phyloP scores from a whole-genome alignment of 2,113 vertebrate species.

The Dicerorhinus sumatrensis region DNA sequence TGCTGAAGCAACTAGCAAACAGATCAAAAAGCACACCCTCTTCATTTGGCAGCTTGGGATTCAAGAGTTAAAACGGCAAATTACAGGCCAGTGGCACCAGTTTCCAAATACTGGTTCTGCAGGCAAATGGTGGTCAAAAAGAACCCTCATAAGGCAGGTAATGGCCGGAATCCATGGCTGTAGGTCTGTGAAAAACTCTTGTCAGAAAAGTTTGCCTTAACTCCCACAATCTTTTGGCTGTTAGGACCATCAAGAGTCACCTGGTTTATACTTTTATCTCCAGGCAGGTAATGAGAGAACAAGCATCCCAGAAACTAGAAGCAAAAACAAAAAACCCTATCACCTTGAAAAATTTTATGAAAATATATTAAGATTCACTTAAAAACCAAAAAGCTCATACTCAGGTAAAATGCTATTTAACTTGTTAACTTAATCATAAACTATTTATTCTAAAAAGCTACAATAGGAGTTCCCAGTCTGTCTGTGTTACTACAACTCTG shows the following conservation, averaged over 20 bases:
- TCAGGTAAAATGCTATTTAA: not conserved
- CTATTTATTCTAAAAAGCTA: not conserved
- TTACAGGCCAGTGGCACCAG: not conserved
- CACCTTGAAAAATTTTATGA: not conserved
- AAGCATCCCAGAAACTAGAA: slow-evolving; percentile 10
- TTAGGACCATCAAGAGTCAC: not conserved
- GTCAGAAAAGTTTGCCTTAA: not conserved
- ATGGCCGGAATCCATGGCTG: not conserved
- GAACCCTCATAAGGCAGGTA: not conserved
- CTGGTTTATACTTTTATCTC: slow-evolving; percentile 10
- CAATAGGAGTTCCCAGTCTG: not conserved
- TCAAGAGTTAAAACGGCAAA: not conserved
- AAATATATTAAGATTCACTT: not conserved
- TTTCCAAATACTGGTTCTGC: not conserved
- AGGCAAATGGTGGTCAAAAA: not conserved
- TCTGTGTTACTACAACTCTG: not conserved
- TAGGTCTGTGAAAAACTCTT: not conserved
- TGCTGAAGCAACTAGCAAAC: not conserved
- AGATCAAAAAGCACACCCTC: not conserved
- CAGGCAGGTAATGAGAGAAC: not conserved
- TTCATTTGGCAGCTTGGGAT: not conserved
- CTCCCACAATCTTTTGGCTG: not conserved
- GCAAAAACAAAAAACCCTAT: not conserved
- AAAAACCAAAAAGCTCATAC: not conserved
- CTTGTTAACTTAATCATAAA: not conserved